These are phyloP conservation scores for Mnemiopsis leidyi DNA, from an alignment of 37 sponge, comb jelly and placozoan species.

Conservation along the genomic window DNA sequence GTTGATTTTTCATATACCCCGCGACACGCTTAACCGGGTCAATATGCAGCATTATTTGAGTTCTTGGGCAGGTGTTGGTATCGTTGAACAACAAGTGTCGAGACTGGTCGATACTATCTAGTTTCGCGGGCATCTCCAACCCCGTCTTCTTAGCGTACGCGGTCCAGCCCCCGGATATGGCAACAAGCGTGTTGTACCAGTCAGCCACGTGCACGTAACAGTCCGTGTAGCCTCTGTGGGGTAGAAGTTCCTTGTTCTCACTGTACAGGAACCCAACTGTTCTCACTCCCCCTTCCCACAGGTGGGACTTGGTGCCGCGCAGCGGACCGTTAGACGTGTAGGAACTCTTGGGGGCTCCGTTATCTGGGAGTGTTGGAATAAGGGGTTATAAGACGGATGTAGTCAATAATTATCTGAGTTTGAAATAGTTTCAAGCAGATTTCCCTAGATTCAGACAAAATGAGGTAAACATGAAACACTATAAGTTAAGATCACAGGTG, in stretches of 20 bases:
- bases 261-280: not conserved
- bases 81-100: not conserved
- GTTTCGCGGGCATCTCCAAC: not conserved
- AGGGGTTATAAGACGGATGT: no score
- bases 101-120: slow-evolving; percentile 6
- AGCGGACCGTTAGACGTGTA: not conserved
- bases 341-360: slow-evolving; percentile 63
- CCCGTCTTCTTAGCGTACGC: not conserved
- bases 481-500: no score
- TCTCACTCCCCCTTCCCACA: not conserved
- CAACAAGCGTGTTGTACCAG: slow-evolving; percentile 3
- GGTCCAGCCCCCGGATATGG: not conserved
- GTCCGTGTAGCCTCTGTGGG: not conserved
- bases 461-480: no score
- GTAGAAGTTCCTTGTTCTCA: not conserved
- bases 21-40: not conserved
- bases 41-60: not conserved
- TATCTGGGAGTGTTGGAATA: slow-evolving; percentile 69
- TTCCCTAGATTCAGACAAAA: no score
- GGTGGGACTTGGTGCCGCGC: not conserved
- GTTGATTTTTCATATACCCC: not conserved
- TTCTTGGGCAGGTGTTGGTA: not conserved
- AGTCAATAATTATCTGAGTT: no score
- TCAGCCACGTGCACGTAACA: slow-evolving; percentile 9
- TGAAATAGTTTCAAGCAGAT: no score